A percentile compares a stretch with the other conserved stretches of the same genome.
Conservation (phyloP, 2,113 vertebrate genomes). For the Mormyrus iriodes region DNA sequence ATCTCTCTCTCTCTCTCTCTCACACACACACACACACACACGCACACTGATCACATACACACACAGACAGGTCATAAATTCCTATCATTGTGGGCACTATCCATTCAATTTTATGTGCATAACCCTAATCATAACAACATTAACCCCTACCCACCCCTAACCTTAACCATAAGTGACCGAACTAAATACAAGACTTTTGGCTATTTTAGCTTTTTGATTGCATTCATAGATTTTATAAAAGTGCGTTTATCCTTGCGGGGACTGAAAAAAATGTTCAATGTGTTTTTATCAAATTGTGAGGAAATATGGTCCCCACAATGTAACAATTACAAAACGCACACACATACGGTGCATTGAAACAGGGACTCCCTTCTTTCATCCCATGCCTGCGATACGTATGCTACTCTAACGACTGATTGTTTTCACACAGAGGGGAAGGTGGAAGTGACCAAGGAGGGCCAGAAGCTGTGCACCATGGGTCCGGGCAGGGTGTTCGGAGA, state of each 20-base stretch:
- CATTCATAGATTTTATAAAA: neutral
- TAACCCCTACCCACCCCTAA: neutral
- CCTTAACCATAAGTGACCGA: neutral
- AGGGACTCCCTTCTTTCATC: neutral
- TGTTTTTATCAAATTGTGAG: neutral
- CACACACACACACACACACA: slow-evolving; percentile 9
- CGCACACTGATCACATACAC: too few species aligned
- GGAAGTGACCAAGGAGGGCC: slow-evolving; percentile 54
- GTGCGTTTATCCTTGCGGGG: neutral
- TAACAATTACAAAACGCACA: neutral
- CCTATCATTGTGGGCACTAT: too few species aligned
- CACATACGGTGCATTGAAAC: neutral
- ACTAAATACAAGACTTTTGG: neutral
- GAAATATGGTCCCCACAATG: neutral
- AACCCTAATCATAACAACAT: too few species aligned
- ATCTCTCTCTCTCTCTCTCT: neutral
- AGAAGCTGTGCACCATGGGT: slow-evolving; percentile 53
- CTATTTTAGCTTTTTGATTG: neutral
- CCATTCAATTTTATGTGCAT: too few species aligned
- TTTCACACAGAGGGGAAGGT: slow-evolving; percentile 58
- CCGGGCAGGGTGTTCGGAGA: slow-evolving; percentile 60
- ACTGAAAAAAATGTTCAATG: neutral
- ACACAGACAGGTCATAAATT: too few species aligned
- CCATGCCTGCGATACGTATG: neutral
- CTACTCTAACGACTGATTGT: slow-evolving; percentile 17